Base-by-base conservation (phyloP, 2,888 invertebrate species). In the Agrenia bidenticulata region DNA sequence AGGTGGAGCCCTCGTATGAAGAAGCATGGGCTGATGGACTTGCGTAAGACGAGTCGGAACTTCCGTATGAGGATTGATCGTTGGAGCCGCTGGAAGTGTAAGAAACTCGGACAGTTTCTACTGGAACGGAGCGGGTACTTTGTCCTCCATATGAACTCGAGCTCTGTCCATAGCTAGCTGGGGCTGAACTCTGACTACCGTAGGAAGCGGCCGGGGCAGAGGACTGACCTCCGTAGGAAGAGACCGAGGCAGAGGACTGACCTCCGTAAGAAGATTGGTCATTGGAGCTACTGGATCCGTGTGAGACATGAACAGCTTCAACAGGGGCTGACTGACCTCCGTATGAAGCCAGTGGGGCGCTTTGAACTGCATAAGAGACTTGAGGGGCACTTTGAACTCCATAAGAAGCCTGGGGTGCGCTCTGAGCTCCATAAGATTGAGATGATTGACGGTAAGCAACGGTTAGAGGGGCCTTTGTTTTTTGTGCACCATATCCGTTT, bases 401-500 rank as follows among this genome's bases (percentile, higher is more conserved):
- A 32, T 26, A 55, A n/a, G 27, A 27, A 15, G 27, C 5, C 2
- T 15, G 21, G 4, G 27, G 37, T 4, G 32, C 55, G 9, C 17
- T 19, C 32, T 32, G 32, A 4, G 5, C 32, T 7, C 32, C 32
- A 32, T 15, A 26, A 9, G 21, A 23, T 27, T 17, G 53, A 11
- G 21, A 19, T 19, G 17, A 37, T 17, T 51, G 32, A 39, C 23
- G 2, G 41, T 27, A 19, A 24, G 26, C 53, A 5, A 45, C 19
- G 17, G 19, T 45, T 45, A 15, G 7, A 45, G 19, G 45, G 19
- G 45, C 39, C 39, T 39, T 9, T 11, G 9, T 39, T 11, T 39
- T 39, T n/a, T 19, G 7, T 17, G 7, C 21, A 26, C 63, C 63
- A 37, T 63, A 63, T 21, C 50, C 53, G 21, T 63, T 63, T 39